Evolutionary conservation across 2,888 invertebrate species (phyloP), one percentile per base, ranked within the genome.

Genomic region (Thymelicus acteon): DNA sequence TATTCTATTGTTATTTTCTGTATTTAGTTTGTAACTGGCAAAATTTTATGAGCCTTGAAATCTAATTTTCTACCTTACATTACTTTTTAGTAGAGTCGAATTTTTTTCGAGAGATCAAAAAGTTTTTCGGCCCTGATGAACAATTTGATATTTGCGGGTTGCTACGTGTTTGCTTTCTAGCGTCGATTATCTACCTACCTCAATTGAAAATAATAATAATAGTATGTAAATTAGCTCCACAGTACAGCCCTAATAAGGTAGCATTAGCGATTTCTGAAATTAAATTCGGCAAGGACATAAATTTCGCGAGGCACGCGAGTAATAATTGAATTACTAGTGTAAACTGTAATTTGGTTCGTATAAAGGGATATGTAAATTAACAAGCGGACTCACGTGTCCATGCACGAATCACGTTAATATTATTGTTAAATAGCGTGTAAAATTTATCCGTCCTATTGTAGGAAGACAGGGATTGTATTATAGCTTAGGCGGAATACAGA

Each of bases 391-490:
- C 89, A 89, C 91, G 91, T 90, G 90, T 85, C 83, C 87, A 79
- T 84, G 76, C 79, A 85, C 81, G 85, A 89, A 88, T 87, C 83
- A 83, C 81, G 83, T 82, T 82, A 83, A 85, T 85, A 85, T 85
- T 79, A 84, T 86, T 89, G 92, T 87, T 92, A 90, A 93, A 93
- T 92, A 89, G 93, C 86, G 91, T 92, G 92, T 89, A 89, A 90
- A 89, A 84, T 86, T 79, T 80, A 82, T 77, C 72, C 76, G 78
- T 74, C 73, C 85, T 76, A 83, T 91, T 91, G 87, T 90, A 75
- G 82, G 79, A 86, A 90, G 85, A 88, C 86, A 88, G 87, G 88
- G 60, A 49, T 31, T 60, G 37, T 6, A 39, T 57, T 69, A 47
- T 58, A 52, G 60, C 31, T 63, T 64, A 67, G 70, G 70, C 64